Evolutionary conservation across 2,797 vertebrate genomes (phyloP), one percentile per base, ranked within the genome.

Genomic region (Sebastes wilsoni): DNA sequence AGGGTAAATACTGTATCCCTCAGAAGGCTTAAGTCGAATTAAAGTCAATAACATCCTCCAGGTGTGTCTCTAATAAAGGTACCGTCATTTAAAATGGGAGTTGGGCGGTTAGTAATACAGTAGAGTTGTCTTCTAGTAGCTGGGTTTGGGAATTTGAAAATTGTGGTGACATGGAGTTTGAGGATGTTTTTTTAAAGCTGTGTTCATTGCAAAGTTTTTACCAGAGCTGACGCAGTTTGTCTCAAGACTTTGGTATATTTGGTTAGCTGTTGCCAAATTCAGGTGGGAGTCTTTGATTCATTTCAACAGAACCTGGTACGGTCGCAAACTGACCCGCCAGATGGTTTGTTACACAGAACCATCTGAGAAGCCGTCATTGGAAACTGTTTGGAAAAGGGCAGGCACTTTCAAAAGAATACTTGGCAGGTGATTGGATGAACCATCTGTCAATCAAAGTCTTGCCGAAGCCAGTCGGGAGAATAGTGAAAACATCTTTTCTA

Each of bases 1-100:
- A 79, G 85, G 81, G 56, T 88, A 86, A 93, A 89, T 81, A 77
- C 68, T 88, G 72, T 76, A 88, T 88, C 66, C 73, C 49, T 74
- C 20, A 72, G 77, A 68, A 71, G 64, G 75, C 66, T 87, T 74
- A 81, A 80, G 81, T 88, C 75, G 66, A 87, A 80, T 71, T 77
- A 22, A 54, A 84, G 83, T 93, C 90, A 89, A 90, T 90, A 88
- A 27, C 64, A 46, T 83, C 81, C 83, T 72, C 61, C 42, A 77
- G 87, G 79, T 84, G 65, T 75, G 64, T 84, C 70, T 84, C 38
- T 83, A 86, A 90, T 83, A 84, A 78, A 79, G 67, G n/a, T 42
- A 72, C 59, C 56, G 66, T 79, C 68, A 79, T 87, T 84, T 82
- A 71, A 85, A 79, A 65, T 72, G 32, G 28, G 46, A 55, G 71